Percentiles rank a stretch among this genome's conserved stretches.
These are phyloP conservation scores for Thalpophila matura DNA, from an alignment of 2,888 invertebrate species.

Conservation along the genomic window DNA sequence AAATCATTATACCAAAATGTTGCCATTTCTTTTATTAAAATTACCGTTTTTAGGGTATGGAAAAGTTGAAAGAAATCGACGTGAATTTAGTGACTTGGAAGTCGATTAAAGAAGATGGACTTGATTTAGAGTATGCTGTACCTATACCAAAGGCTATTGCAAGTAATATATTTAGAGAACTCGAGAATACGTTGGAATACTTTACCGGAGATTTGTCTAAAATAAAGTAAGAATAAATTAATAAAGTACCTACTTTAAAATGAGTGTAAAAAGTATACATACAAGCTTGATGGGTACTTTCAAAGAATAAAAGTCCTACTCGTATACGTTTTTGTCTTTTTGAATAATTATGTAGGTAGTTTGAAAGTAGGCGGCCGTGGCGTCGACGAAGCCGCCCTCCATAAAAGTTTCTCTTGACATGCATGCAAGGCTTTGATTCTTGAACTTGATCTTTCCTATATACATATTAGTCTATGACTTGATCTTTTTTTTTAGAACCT, in stretches of 20 bases:
- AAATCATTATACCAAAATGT: constrained; percentile 36
- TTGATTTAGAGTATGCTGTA: constrained; percentile 91
- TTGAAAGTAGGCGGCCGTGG: too few relatives aligned
- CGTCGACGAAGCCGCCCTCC: too few relatives aligned
- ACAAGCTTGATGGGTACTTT: too few relatives aligned
- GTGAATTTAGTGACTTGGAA: constrained; percentile 73
- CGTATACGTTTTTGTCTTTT: too few relatives aligned
- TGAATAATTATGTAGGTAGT: too few relatives aligned
- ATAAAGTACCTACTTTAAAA: not conserved
- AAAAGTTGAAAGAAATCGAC: constrained; percentile 71
- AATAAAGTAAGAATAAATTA: constrained; percentile 84
- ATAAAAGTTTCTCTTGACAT: too few relatives aligned
- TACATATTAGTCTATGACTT: too few relatives aligned
- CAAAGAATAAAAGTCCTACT: too few relatives aligned
- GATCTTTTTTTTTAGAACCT: too few relatives aligned
- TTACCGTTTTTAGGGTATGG: constrained; percentile 57
- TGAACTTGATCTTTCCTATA: too few relatives aligned
- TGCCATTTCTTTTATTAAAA: constrained; percentile 24
- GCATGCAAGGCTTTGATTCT: too few relatives aligned
- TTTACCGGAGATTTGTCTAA: constrained; percentile 92
- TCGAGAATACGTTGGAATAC: constrained; percentile 91
- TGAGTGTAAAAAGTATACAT: too few relatives aligned
- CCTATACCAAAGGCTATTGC: constrained; percentile 85
- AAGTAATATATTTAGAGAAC: constrained; percentile 83
- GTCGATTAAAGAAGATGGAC: constrained; percentile 85